A percentile compares a stretch with the other conserved stretches of the same genome.
Conservation (phyloP, 2,113 vertebrate genomes). For the Trematocara marginatum region DNA sequence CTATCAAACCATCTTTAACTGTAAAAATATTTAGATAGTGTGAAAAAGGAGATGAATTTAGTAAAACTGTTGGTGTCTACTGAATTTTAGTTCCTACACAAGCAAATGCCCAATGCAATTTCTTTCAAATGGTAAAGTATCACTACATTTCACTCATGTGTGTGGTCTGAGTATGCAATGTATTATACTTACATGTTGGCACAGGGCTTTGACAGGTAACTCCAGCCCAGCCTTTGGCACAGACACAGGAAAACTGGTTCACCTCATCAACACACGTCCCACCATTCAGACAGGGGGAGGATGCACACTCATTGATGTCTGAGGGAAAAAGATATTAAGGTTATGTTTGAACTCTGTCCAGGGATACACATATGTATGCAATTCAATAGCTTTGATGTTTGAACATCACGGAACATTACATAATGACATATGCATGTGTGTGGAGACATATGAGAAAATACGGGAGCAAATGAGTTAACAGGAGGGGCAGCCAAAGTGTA, state of each 20-base stretch:
- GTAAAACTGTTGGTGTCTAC: background rate
- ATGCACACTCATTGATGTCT: constrained; percentile 79
- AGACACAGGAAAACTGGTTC: constrained; percentile 77
- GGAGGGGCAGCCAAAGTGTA: background rate
- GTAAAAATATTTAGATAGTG: background rate
- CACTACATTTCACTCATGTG: background rate
- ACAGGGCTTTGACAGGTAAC: constrained; percentile 74
- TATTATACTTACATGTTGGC: constrained; percentile 71
- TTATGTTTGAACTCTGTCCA: background rate
- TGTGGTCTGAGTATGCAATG: background rate
- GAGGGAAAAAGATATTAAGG: background rate
- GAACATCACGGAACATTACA: constrained; percentile 1
- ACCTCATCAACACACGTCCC: constrained; percentile 79
- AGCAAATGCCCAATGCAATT: constrained; percentile 4
- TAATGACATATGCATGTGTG: background rate
- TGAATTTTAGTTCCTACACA: constrained; percentile 13
- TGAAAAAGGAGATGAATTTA: background rate
- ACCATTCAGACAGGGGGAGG: constrained; percentile 77
- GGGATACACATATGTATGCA: constrained; percentile 1
- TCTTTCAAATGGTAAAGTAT: background rate
- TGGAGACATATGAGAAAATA: background rate
- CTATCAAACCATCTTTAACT: background rate
- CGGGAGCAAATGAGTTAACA: background rate
- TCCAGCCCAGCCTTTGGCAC: constrained; percentile 79
- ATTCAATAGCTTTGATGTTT: constrained; percentile 35